Evolutionary conservation across 2,797 vertebrate genomes (phyloP), one percentile per base, ranked within the genome.

Genomic region (Thripadectes ignobilis): DNA sequence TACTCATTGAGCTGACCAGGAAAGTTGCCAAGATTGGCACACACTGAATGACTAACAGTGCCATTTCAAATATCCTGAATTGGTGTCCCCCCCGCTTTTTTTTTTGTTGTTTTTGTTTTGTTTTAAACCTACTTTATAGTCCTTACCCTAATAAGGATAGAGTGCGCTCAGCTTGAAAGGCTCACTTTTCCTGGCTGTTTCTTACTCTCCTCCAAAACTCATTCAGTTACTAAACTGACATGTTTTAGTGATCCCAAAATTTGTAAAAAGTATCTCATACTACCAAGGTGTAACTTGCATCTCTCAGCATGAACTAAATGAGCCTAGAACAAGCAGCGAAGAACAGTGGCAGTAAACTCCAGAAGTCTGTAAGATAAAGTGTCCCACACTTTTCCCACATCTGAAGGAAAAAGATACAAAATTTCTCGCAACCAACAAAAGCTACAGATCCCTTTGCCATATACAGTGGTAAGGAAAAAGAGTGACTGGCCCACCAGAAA

Each of bases 61-160:
- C 94, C 79, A 93, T 85, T 96, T 89, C 38, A 88, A 88, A 88
- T 76, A 92, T 65, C 52, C 89, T 86, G 82, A 93, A 95, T 82
- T 72, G 66, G 52, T 45, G 10, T 29, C 16, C 49, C 46, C 22
- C 46, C 52, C 30, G 19, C 12, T 41, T 59, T 76, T 46, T 36
- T 24, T 29, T 5, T 10, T 9, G 24, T 36, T 26, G 10, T 23
- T 55, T 12, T 34, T 15, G 30, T 32, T 54, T 30, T 55, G 32
- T 65, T 82, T 66, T 77, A 41, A 43, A 61, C 12, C 55, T 75
- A 32, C 48, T 91, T 88, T 88, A 63, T 12, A 85, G 78, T 76
- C 69, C 68, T 82, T 74, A 67, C 7, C 29, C 65, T 75, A 88
- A 32, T 39, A 73, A 91, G 45, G 73, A 82, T 24, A 57, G 26